phyloP scores from a whole-genome alignment of 2,113 vertebrate species.

The Guaruba guarouba region DNA sequence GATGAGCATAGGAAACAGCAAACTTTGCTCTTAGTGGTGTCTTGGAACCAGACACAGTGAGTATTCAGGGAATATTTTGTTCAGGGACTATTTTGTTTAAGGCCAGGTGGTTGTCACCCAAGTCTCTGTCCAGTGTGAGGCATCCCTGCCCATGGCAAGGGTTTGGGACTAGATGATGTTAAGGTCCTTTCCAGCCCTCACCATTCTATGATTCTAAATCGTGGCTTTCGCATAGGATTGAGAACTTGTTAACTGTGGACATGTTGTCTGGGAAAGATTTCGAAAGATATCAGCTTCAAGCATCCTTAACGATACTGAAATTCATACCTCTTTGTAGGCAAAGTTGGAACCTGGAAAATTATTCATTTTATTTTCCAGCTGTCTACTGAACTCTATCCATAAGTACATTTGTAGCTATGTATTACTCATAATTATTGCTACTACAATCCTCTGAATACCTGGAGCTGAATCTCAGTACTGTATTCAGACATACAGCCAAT shows the following conservation, averaged over 20 bases:
- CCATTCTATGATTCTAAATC: neutral
- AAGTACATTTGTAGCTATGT: neutral
- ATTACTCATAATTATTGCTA: neutral
- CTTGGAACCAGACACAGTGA: neutral
- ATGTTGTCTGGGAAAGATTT: neutral
- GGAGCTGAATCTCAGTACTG: neutral
- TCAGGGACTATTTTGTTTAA: neutral
- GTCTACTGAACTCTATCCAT: neutral
- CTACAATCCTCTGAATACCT: neutral
- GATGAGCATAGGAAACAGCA: fast-evolving
- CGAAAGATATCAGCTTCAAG: neutral
- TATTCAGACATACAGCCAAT: neutral
- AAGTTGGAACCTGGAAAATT: neutral
- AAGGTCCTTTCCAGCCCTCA: neutral
- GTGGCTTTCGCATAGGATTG: neutral
- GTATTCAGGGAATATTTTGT: neutral
- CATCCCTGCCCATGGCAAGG: neutral
- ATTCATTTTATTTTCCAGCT: neutral
- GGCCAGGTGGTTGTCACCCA: neutral
- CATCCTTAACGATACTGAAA: neutral
- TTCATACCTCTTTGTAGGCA: neutral
- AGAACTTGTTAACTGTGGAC: neutral
- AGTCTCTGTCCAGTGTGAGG: neutral
- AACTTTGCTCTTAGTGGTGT: neutral
- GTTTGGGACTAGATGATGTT: neutral